Percentiles rank a stretch among this genome's conserved stretches.
Evolutionary conservation across 1,140 invertebrate species (phyloP).

Genomic region (Campoletis sonorensis): DNA sequence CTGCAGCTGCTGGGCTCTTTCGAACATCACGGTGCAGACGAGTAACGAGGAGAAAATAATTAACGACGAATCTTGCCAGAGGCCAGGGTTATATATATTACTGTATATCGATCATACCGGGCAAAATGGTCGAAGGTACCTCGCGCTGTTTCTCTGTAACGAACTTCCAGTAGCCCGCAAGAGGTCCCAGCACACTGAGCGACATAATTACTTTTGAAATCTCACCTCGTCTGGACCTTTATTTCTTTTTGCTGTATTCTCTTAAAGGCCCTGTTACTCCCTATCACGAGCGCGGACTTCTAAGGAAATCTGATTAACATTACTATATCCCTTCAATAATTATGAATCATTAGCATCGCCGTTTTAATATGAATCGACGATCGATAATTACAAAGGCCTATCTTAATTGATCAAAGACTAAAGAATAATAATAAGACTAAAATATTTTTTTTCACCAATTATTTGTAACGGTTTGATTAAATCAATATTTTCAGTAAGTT

Average conservation of each 20-base stretch:
- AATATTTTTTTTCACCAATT: no score
- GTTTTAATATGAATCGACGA: neutral
- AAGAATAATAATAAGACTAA: no score
- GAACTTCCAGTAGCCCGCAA: constrained; percentile 26
- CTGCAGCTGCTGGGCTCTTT: neutral
- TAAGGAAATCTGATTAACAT: neutral
- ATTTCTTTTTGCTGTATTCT: neutral
- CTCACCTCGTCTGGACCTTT: neutral
- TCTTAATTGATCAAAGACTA: no score
- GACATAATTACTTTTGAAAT: constrained; percentile 27
- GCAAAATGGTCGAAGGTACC: constrained; percentile 1
- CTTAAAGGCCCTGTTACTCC: neutral
- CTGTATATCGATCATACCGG: constrained; percentile 17
- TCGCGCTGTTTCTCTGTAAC: neutral
- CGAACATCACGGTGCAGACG: neutral
- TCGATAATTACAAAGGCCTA: no score
- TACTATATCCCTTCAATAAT: neutral
- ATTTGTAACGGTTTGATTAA: no score
- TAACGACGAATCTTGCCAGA: constrained; percentile 21
- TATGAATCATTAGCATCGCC: neutral
- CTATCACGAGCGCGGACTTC: neutral
- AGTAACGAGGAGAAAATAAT: constrained; percentile 41
- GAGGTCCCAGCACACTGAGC: neutral
- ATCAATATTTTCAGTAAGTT: no score
- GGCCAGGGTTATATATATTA: neutral